These are phyloP conservation scores for Periparus ater DNA, from an alignment of 2,797 vertebrate genomes.

Conservation along the genomic window DNA sequence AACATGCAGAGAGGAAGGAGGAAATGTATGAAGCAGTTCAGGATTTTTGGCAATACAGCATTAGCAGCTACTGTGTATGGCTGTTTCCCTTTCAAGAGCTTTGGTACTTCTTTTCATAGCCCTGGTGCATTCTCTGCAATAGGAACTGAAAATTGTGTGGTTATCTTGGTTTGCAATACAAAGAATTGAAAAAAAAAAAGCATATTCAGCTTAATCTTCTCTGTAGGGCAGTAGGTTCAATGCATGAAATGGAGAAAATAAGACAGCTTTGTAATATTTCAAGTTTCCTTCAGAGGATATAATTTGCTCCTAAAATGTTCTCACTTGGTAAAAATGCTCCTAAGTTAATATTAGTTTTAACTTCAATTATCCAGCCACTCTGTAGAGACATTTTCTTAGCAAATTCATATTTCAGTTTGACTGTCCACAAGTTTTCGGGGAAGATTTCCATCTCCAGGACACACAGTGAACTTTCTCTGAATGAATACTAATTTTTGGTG, in stretches of 20 bases:
- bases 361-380: background rate
- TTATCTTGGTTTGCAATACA: background rate
- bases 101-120: background rate
- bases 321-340: background rate
- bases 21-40: background rate
- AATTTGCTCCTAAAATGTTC: conserved; percentile 7
- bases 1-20: fast-evolving
- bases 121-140: background rate
- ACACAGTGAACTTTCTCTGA: background rate
- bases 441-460: background rate
- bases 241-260: background rate
- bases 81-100: background rate
- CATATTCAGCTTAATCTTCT: background rate
- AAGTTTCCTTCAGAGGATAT: background rate
- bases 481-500: background rate
- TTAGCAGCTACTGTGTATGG: background rate
- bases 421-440: background rate
- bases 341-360: conserved; percentile 12
- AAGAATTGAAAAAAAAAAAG: background rate
- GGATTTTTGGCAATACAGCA: background rate
- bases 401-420: background rate
- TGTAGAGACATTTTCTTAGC: background rate
- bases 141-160: background rate
- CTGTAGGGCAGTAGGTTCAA: background rate
- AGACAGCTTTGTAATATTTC: background rate